Conservation (phyloP, 2,888 invertebrate genomes). For the Noctua comes region DNA sequence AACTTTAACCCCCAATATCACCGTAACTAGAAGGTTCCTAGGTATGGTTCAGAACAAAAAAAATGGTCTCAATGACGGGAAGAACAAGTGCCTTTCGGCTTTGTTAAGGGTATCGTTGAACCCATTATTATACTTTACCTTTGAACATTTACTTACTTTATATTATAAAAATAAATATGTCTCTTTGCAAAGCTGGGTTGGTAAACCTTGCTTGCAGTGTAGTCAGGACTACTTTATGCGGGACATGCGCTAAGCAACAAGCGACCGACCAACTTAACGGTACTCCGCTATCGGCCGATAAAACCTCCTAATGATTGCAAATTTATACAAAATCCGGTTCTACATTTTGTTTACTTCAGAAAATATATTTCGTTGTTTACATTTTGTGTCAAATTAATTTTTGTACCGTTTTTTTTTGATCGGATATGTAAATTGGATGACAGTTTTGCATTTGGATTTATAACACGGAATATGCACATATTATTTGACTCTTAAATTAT, state of each 20-base stretch:
- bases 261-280: constrained; percentile 60
- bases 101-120: too few species aligned
- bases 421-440: constrained; percentile 47
- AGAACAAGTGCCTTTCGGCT: too few species aligned
- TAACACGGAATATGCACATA: constrained; percentile 1
- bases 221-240: constrained; percentile 63
- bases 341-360: constrained; percentile 56
- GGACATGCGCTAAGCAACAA: constrained; percentile 59
- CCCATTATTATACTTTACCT: not conserved
- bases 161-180: not conserved
- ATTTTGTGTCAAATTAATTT: constrained; percentile 37
- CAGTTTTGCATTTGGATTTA: constrained; percentile 15
- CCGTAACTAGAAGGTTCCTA: too few species aligned
- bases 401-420: constrained; percentile 53
- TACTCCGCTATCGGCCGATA: constrained; percentile 49
- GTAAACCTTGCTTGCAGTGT: constrained; percentile 57
- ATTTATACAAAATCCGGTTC: constrained; percentile 63
- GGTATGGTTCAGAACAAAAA: too few species aligned
- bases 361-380: constrained; percentile 57
- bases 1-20: too few species aligned
- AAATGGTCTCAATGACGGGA: too few species aligned
- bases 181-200: constrained; percentile 26
- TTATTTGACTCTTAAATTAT: not conserved
- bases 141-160: not conserved
- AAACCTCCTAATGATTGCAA: constrained; percentile 64